phyloP scores from a whole-genome alignment of 2,113 vertebrate genomes.

The Diphyllodes magnificus region DNA sequence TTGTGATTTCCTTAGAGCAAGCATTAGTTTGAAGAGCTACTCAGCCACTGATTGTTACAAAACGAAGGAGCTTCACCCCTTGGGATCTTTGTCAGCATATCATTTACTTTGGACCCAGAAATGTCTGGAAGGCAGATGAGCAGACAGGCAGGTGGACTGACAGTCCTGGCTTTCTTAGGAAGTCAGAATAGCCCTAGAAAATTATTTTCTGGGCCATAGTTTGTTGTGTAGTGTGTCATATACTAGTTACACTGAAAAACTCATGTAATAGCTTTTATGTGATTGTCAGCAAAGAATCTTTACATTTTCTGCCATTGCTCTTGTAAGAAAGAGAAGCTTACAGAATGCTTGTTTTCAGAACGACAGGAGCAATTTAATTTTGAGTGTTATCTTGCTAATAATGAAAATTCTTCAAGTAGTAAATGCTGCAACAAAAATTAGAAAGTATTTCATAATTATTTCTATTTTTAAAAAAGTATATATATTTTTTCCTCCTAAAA shows the following conservation, averaged over 20 bases:
- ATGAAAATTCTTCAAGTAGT: not conserved
- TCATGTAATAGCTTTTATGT: not conserved
- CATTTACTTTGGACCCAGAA: not conserved
- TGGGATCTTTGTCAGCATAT: not conserved
- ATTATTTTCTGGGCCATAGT: not conserved
- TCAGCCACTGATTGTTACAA: not conserved
- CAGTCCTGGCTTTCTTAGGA: not conserved
- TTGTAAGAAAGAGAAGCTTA: not conserved
- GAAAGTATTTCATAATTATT: not conserved
- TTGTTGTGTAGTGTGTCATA: not conserved
- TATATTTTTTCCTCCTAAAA: rapidly evolving
- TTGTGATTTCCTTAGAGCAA: not conserved
- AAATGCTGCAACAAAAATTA: not conserved
- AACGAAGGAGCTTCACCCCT: not conserved
- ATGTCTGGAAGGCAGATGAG: not conserved
- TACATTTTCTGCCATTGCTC: not conserved
- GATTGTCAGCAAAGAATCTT: not conserved
- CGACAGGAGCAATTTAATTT: not conserved
- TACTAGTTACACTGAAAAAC: not conserved
- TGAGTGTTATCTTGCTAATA: not conserved
- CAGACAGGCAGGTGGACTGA: not conserved
- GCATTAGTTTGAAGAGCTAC: not conserved
- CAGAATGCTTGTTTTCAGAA: not conserved
- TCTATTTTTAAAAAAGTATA: not conserved
- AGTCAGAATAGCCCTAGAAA: not conserved